phyloP scores from a whole-genome alignment of 2,797 vertebrate species.

The Nyctibius grandis region DNA sequence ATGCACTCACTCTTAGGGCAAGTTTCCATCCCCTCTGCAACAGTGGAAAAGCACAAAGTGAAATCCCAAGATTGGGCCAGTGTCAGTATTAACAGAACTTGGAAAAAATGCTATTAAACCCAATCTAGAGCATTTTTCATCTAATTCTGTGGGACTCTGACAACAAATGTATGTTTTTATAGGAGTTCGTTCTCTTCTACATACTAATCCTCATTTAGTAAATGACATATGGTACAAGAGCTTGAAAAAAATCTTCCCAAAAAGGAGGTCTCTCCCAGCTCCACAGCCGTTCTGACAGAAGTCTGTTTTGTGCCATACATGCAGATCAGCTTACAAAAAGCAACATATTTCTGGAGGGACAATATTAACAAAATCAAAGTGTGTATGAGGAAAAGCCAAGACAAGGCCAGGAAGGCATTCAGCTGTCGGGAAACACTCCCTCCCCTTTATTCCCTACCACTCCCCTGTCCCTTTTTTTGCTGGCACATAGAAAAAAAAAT shows the following conservation, averaged over 20 bases:
- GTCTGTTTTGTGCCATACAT: background rate
- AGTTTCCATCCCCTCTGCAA: background rate
- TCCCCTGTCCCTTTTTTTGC: background rate
- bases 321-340: background rate
- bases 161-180: background rate
- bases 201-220: background rate
- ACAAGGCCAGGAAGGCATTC: background rate
- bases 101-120: background rate
- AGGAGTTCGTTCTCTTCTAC: background rate
- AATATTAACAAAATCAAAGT: background rate
- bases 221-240: background rate
- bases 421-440: background rate
- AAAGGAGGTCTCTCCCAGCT: background rate
- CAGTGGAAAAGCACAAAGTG: background rate
- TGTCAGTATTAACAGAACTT: background rate
- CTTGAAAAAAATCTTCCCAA: background rate
- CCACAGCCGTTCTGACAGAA: background rate
- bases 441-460: background rate
- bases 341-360: background rate
- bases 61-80: background rate
- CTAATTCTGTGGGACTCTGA: background rate
- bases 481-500: background rate
- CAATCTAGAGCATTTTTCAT: background rate
- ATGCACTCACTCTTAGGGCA: accelerated
- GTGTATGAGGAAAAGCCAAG: background rate